Evolutionary conservation across 1,140 invertebrate genomes (phyloP), one percentile per base, ranked within the genome.

Genomic region (Lepidotrigona ventralis): DNA sequence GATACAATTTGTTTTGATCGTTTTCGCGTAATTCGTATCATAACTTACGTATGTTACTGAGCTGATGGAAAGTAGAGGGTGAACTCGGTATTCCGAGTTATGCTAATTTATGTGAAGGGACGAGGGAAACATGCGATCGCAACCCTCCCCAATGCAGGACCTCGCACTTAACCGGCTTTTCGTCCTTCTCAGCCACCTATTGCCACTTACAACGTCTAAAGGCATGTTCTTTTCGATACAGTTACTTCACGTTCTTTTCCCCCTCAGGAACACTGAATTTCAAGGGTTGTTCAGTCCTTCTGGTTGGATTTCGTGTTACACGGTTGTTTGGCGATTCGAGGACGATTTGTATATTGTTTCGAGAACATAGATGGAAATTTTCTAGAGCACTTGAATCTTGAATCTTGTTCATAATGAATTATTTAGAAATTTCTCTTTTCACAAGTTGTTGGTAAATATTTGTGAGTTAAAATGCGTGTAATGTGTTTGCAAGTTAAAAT

Each of bases 21-120:
- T 60, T 14, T 5, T 60, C 23, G 58, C 14, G 12, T 64, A 58
- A 81, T 46, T 78, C 15, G 53, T 85, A 74, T 83, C 78, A 46
- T 33, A 51, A 8, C 51, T 33, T 54, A 21, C 39, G 79, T 66
- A 85, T 4, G 66, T 83, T 63, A 77, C n/a, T 39, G 68, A 51
- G 70, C 60, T 23, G 39, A 76, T n/a, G 26, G 68, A n/a, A 85
- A 74, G 63, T 76, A 60, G 73, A 71, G 72, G 68, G 78, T 64
- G 79, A 85, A 88, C n/a, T n/a, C 85, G 60, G 58, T 80, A 85
- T 85, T 80, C 74, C 70, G 76, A 86, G 86, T 89, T 91, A 91
- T 91, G 90, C 86, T 90, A 91, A 91, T 91, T 90, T 91, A 91
- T 90, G 87, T 79, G 46, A 70, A 75, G 70, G 81, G 87, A 87